Evolutionary conservation across 2,888 invertebrate species (phyloP), one percentile per base, ranked within the genome.

Genomic region (Zeuzera pyrina): DNA sequence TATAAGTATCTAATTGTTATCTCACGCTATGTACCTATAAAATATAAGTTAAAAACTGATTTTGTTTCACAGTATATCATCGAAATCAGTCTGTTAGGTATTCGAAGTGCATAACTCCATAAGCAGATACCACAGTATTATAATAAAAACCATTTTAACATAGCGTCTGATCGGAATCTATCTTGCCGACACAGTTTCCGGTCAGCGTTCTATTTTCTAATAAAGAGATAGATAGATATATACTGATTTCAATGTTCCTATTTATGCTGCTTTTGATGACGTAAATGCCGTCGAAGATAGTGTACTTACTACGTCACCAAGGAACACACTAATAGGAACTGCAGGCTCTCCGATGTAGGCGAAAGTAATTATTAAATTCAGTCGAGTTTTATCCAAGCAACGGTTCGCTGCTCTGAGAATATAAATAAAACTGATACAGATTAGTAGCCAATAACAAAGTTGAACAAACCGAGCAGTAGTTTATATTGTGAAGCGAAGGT

Each of bases 201-300:
- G 72, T 66, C 67, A 67, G 63, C 60, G 81, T 68, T 64, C 81
- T 69, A 81, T 51, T 66, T 79, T n/a, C n/a, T n/a, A n/a, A n/a
- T n/a, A n/a, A n/a, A n/a, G n/a, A n/a, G n/a, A n/a, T n/a, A n/a
- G n/a, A n/a, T n/a, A n/a, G n/a, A 72, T 76, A 70, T 59, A 72
- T 76, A 69, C 63, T 51, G 61, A n/a, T 61, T 60, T 62, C 60
- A 58, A 60, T 70, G 71, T 53, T 63, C 64, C 64, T 74, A 73
- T 77, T 78, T 78, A 72, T 63, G 63, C 70, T 79, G 71, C n/a
- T n/a, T n/a, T n/a, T n/a, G n/a, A n/a, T n/a, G n/a, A n/a, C n/a
- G 79, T 76, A 68, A 71, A 72, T 67, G 74, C 77, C 73, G 79
- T 78, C 73, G 79, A 79, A 81, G 60, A 65, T 54, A 52, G 28